Evolutionary conservation across 2,888 invertebrate genomes (phyloP).

Genomic region (Rhaphigaster nebulosa): DNA sequence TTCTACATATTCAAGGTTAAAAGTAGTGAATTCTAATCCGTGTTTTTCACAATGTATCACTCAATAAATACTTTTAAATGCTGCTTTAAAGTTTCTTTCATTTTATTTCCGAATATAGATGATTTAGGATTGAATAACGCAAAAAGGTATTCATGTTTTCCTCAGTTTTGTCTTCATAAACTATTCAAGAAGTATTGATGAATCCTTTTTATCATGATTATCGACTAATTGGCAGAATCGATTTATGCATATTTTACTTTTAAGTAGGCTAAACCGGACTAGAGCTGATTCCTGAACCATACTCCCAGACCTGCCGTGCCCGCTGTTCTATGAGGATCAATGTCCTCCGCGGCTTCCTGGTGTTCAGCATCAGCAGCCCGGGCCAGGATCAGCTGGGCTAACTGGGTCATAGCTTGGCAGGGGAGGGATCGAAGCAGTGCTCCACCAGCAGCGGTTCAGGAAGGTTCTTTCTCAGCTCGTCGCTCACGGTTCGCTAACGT

Average conservation of each 20-base stretch:
- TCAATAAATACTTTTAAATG: too few species aligned
- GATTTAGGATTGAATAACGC: too few species aligned
- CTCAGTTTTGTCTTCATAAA: too few species aligned
- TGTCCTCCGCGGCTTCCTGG: not conserved
- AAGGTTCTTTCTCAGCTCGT: not conserved
- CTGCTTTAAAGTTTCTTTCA: too few species aligned
- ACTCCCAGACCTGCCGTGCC: not conserved
- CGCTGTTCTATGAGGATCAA: not conserved
- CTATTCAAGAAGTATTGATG: too few species aligned
- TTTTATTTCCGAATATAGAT: too few species aligned
- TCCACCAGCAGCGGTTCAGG: not conserved
- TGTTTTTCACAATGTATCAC: too few species aligned
- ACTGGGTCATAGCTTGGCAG: slow-evolving; percentile 30
- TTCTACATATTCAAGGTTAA: too few species aligned
- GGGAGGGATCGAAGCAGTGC: slow-evolving; percentile 32
- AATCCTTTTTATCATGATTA: too few species aligned
- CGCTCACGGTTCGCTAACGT: not conserved
- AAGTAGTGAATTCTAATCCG: too few species aligned
- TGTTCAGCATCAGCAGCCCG: not conserved
- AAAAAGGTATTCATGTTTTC: too few species aligned
- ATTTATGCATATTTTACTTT: too few species aligned
- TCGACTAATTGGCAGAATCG: not conserved
- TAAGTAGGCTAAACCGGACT: not conserved
- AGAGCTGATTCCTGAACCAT: not conserved
- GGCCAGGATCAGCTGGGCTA: slow-evolving; percentile 31